Evolutionary conservation across 2,888 invertebrate species (phyloP).

Genomic region (Lysandra coridon): DNA sequence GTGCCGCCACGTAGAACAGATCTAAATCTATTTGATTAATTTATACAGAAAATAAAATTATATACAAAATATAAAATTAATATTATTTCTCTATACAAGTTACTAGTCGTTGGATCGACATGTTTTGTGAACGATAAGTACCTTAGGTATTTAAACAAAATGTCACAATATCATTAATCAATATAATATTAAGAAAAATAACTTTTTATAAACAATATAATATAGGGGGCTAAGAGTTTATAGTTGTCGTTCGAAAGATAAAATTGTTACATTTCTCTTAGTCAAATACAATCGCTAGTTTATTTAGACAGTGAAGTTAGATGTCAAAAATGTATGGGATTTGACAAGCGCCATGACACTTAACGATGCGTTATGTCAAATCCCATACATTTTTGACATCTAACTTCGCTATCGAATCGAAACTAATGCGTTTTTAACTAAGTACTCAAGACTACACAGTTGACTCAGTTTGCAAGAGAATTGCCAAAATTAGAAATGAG

Average conservation of each 20-base stretch:
- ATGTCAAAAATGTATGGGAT: too few species aligned
- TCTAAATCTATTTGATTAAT: constrained; percentile 71
- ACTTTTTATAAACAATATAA: constrained; percentile 25
- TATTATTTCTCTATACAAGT: constrained; percentile 70
- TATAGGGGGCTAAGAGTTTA: constrained; percentile 27
- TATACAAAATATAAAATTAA: constrained; percentile 77
- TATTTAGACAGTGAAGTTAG: not conserved
- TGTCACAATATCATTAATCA: constrained; percentile 38
- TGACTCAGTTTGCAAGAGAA: constrained; percentile 5
- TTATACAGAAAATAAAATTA: constrained; percentile 74
- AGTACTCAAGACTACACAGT: not conserved
- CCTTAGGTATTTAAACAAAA: constrained; percentile 53
- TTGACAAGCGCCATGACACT: too few species aligned
- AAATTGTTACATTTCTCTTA: not conserved
- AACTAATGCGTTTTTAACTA: not conserved
- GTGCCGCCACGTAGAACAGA: constrained; percentile 57
- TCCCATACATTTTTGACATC: not conserved
- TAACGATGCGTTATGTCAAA: too few species aligned
- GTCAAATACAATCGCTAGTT: not conserved
- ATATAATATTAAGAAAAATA: constrained; percentile 38
- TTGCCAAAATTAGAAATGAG: constrained; percentile 35
- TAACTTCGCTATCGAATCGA: not conserved
- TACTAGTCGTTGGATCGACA: constrained; percentile 52
- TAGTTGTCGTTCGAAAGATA: constrained; percentile 19
- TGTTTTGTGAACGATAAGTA: constrained; percentile 67